Evolutionary conservation across 1,140 invertebrate species (phyloP).

Genomic region (Pseudomyrmex dendroicus): DNA sequence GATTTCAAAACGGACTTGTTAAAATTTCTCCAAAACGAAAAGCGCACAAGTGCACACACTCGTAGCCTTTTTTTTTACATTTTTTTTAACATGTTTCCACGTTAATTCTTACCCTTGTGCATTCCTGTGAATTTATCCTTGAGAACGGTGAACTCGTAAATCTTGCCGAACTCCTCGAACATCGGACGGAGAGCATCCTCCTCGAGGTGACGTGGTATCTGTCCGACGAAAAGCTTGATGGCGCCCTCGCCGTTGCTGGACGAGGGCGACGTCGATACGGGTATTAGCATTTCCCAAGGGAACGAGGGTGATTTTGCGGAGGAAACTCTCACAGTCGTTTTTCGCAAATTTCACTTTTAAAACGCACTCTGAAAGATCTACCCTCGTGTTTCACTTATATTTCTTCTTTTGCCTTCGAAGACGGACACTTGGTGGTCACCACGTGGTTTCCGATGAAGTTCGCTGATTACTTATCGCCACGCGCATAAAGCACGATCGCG

Average conservation of each 20-base stretch:
- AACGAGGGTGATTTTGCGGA: neutral
- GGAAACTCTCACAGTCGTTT: neutral
- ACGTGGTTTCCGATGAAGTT: constrained; percentile 41
- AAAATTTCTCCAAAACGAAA: neutral
- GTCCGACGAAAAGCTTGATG: constrained; percentile 96
- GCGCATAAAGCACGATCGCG: constrained; percentile 59
- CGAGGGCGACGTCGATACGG: constrained; percentile 65
- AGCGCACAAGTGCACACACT: neutral
- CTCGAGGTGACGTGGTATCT: constrained; percentile 95
- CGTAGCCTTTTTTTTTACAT: neutral
- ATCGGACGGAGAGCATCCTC: constrained; percentile 95
- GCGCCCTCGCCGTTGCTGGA: constrained; percentile 85
- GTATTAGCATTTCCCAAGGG: constrained; percentile 75
- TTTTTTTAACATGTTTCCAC: neutral
- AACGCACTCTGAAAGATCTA: neutral
- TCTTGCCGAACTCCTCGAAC: constrained; percentile 97
- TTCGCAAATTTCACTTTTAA: neutral
- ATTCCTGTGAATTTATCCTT: constrained; percentile 97
- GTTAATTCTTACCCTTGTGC: constrained; percentile 93
- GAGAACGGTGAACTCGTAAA: constrained; percentile 96
- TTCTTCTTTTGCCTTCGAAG: constrained; percentile 6
- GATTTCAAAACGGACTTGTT: neutral
- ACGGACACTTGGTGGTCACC: constrained; percentile 20
- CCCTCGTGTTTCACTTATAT: neutral
- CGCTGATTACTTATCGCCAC: constrained; percentile 64